Evolutionary conservation across 2,888 invertebrate species (phyloP).

Genomic region (Odontocerum albicorne): DNA sequence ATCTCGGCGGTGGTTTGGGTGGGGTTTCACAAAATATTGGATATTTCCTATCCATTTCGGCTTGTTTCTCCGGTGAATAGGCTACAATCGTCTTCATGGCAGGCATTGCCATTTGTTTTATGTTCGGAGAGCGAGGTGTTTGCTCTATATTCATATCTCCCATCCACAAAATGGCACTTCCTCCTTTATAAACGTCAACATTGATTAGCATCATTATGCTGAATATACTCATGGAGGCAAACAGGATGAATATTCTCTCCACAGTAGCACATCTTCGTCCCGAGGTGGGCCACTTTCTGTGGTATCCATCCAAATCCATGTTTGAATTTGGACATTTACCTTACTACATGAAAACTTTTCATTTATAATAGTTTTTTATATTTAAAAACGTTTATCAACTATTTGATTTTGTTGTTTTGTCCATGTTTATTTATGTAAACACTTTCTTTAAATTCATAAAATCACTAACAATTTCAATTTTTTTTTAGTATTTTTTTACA

Average conservation of each 20-base stretch:
- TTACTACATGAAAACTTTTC: too few relatives aligned
- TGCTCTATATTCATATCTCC: constrained; percentile 12
- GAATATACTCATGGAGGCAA: constrained; percentile 31
- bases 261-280: constrained; percentile 30
- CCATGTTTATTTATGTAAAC: too few relatives aligned
- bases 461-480: too few relatives aligned
- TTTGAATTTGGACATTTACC: constrained; percentile 17
- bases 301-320: constrained; percentile 32
- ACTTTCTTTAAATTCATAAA: too few relatives aligned
- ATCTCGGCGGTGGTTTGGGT: constrained; percentile 46
- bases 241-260: constrained; percentile 30
- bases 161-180: constrained; percentile 19
- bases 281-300: constrained; percentile 33
- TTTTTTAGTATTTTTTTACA: too few relatives aligned
- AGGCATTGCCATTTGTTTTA: constrained; percentile 39
- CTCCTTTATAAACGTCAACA: constrained; percentile 27
- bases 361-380: too few relatives aligned
- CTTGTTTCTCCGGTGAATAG: constrained; percentile 60
- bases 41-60: constrained; percentile 53
- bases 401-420: too few relatives aligned
- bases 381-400: too few relatives aligned
- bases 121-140: neutral
- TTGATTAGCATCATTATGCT: constrained; percentile 35
- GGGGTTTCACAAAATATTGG: constrained; percentile 51
- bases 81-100: constrained; percentile 62